Evolutionary conservation across 35 echinoderm and acorn worm genomes (phyloP), one percentile per base, ranked within the genome.

Genomic region (Eucidaris tribuloides): DNA sequence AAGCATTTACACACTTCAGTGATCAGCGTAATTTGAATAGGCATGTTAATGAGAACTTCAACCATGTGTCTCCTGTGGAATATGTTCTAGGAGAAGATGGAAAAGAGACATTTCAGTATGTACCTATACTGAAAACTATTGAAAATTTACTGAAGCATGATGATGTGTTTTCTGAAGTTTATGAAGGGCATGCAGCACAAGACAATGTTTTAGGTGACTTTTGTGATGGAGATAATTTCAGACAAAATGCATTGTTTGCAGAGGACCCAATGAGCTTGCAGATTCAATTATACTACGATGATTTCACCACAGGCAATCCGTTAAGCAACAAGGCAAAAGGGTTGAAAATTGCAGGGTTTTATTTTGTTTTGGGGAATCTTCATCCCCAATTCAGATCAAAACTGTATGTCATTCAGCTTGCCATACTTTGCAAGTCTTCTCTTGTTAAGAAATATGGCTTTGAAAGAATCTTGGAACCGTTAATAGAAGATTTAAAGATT

Each of bases 401-500:
- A 32, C 30, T 66, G 63, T 35, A 66, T 4, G 2, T 25, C 30
- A 66, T 66, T 32, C 63, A 66, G 63, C 63, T 66, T 66, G 63
- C 30, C 38, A 14, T 1, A 32, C 63, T 66, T 1, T 66, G 63
- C 15, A 24, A 32, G 1, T 24, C 63, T 19, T 66, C 63, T 9
- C 63, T 32, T 35, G 38, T 66, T 32, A 66, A 66, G 38, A 66
- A 66, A 11, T 66, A 66, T 66, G 63, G 63, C 1, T 32, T 66
- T 25, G 11, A 1, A 18, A 66, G 30, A 66, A 66, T 66, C 11
- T 14, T 24, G 11, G 13, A 66, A 27, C 63, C 63, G 38, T 57
- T 82, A 22, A 33, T 82, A n/a, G 15, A n/a, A 35, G 44, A 85
- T 35, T 4, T 85, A 6, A 71, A 42, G n/a, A 49, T 35, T n/a